These are phyloP conservation scores for Chrysodeixis includens DNA, from an alignment of 2,888 invertebrate genomes.

Conservation along the genomic window DNA sequence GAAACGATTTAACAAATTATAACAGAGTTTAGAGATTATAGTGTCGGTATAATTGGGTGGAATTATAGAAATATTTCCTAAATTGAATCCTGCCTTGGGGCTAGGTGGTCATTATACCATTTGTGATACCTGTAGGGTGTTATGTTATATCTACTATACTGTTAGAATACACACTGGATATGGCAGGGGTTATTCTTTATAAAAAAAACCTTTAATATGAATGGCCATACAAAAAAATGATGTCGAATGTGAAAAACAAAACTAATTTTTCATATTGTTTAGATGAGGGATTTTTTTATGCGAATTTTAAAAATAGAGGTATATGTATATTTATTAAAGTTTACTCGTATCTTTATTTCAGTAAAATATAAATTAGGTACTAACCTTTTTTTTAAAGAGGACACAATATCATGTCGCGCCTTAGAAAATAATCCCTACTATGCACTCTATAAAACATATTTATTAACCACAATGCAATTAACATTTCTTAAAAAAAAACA, in stretches of 20 bases:
- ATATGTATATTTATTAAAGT: no score
- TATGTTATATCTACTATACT: neutral
- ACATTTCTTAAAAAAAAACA: neutral
- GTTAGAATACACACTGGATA: neutral
- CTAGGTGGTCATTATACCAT: conserved; percentile 39
- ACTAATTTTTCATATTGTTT: no score
- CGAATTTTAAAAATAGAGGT: no score
- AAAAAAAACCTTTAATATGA: no score
- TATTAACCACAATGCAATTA: neutral
- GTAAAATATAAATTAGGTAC: no score
- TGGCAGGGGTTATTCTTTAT: neutral
- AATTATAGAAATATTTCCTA: conserved; percentile 39
- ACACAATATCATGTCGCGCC: no score
- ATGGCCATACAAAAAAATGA: no score
- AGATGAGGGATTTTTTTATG: no score
- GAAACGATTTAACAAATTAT: conserved; percentile 44
- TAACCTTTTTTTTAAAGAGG: no score
- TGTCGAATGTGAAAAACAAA: no score
- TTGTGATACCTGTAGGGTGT: conserved; percentile 17
- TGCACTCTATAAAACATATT: neutral
- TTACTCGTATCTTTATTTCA: no score
- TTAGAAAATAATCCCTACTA: no score
- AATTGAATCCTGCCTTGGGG: conserved; percentile 32
- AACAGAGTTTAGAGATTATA: conserved; percentile 9
- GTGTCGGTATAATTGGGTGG: conserved; percentile 41